Evolutionary conservation across 2,888 invertebrate genomes (phyloP), one percentile per base, ranked within the genome.

Genomic region (Drosophila parthenogenetica): DNA sequence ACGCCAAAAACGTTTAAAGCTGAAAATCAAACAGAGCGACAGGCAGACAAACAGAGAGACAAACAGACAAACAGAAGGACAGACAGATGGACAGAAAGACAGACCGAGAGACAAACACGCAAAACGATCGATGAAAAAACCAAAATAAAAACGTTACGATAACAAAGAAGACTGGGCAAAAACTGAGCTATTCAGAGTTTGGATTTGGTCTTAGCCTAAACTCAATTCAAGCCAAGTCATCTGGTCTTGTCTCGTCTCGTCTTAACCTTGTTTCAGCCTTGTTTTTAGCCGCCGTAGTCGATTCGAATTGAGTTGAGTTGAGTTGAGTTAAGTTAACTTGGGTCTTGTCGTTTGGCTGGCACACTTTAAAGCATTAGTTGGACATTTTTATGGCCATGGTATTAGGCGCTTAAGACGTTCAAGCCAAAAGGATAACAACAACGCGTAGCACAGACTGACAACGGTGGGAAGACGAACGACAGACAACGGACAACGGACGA

Each of bases 341-440:
- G 79, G 75, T 61, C 63, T 29, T 75, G 62, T 73, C 74, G 60
- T 29, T 64, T 78, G 79, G 75, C 75, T 81, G 88, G 77, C 88
- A 87, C 89, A 85, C 89, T 85, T 85, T 85, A 85, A 85, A 85
- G 89, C 88, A 89, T 85, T 85, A 87, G 89, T 81, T 88, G 89
- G 86, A 85, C 86, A 68, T 89, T 85, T 89, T 85, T 88, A 89
- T 85, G 89, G 75, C 75, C 89, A 79, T 85, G 86, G 85, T 88
- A 85, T 89, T 88, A 86, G 88, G 76, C 87, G 86, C 89, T 86
- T 86, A 86, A 89, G 88, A 86, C 80, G 84, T 80, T 86, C 83
- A 89, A 88, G 87, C 89, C 87, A 86, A 88, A 89, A 88, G 86
- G 86, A 86, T 86, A 86, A 86, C 85, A 87, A 73, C 88, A 89